Conservation (phyloP, 2,113 vertebrate species). For the Perccottus glenii region DNA sequence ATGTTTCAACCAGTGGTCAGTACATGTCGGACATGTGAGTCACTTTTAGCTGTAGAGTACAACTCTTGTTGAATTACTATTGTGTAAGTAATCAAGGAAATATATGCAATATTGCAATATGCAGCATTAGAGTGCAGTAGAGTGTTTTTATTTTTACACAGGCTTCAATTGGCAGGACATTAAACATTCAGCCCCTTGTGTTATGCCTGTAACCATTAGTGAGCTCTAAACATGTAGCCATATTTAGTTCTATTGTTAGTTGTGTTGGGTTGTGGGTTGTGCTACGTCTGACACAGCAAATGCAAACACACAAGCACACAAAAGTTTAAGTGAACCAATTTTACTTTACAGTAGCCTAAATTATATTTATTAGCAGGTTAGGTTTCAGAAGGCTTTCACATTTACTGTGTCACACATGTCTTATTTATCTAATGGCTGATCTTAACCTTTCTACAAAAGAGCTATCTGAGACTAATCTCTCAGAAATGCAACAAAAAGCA, state of each 20-base stretch:
- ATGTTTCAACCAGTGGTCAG: not conserved
- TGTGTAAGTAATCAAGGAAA: no score
- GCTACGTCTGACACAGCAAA: not conserved
- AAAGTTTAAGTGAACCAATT: no score
- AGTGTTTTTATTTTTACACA: no score
- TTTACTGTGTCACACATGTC: no score
- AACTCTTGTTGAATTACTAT: no score
- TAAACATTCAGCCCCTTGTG: not conserved
- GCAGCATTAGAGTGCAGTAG: no score
- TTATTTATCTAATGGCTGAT: not conserved
- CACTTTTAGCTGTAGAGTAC: not conserved
- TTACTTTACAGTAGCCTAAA: no score
- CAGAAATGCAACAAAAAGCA: not conserved
- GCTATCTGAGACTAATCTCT: not conserved
- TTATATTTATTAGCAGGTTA: no score
- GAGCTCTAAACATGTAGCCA: not conserved
- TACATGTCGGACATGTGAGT: not conserved
- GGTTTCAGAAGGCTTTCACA: no score
- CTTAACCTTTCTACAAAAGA: not conserved
- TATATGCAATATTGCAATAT: no score
- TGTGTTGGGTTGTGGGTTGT: not conserved
- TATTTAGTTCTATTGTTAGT: not conserved
- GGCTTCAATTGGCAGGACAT: no score
- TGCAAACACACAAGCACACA: no score
- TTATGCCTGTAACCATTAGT: not conserved